These are phyloP conservation scores for Nannoperca australis DNA, from an alignment of 2,797 vertebrate species.

Conservation along the genomic window DNA sequence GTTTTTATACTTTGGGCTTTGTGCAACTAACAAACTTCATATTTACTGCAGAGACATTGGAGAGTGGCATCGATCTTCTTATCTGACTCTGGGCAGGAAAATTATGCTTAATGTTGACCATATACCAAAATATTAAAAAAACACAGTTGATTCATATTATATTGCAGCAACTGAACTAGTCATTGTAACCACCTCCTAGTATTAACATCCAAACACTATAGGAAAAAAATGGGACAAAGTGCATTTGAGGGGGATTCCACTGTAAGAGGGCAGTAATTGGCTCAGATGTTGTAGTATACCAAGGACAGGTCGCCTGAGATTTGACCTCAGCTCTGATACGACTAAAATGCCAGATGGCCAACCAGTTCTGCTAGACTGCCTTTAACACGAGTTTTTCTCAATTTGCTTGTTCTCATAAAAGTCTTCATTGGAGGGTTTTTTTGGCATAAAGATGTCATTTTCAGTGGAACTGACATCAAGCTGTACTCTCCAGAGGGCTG, in stretches of 20 bases:
- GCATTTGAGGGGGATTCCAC: conserved; percentile 20
- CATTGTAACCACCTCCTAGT: neutral
- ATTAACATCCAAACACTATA: conserved; percentile 29
- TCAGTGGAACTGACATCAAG: conserved; percentile 56
- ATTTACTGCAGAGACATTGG: neutral
- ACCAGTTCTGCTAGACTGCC: conserved; percentile 45
- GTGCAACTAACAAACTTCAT: neutral
- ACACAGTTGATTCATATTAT: neutral
- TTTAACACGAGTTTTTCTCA: conserved; percentile 34
- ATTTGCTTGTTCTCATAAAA: conserved; percentile 27
- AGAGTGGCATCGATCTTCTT: neutral
- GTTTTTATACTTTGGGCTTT: neutral
- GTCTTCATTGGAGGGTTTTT: conserved; percentile 23
- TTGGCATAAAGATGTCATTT: conserved; percentile 43
- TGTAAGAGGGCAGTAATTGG: conserved; percentile 49
- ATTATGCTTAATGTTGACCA: too few species aligned
- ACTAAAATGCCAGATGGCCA: conserved; percentile 65
- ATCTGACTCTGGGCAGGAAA: neutral
- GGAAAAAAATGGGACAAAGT: conserved; percentile 51
- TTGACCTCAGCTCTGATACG: conserved; percentile 60
- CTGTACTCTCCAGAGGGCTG: conserved; percentile 44
- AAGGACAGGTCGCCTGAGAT: conserved; percentile 55
- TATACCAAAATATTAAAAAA: neutral
- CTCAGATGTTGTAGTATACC: conserved; percentile 40
- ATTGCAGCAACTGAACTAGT: neutral